A percentile compares a stretch with the other conserved stretches of the same genome.
These are phyloP conservation scores for Leucoptera coffeella DNA, from an alignment of 2,888 invertebrate species.

Conservation along the genomic window DNA sequence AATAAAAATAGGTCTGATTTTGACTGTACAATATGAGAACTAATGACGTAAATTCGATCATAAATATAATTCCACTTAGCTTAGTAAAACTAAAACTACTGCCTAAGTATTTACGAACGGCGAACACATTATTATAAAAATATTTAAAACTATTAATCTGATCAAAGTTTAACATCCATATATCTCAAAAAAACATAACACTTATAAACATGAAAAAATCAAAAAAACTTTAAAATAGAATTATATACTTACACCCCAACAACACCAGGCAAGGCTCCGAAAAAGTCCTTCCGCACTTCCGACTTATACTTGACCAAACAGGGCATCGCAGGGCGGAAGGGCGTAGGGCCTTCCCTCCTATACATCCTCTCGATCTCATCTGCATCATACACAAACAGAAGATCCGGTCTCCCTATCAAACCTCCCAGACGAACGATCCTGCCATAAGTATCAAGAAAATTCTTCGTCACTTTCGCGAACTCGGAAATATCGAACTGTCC, in stretches of 20 bases:
- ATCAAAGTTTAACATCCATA: too few relatives aligned
- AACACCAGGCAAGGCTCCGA: conserved; percentile 75
- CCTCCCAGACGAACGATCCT: conserved; percentile 72
- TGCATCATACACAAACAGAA: conserved; percentile 77
- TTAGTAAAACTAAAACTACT: too few relatives aligned
- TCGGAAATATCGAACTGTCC: conserved; percentile 71
- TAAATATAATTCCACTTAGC: too few relatives aligned
- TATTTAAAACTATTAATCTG: too few relatives aligned
- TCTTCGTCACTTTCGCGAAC: conserved; percentile 68
- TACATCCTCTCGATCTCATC: conserved; percentile 82
- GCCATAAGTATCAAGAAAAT: conserved; percentile 66
- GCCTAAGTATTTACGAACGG: too few relatives aligned
- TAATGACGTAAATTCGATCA: too few relatives aligned
- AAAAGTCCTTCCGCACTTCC: conserved; percentile 74
- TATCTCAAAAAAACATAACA: too few relatives aligned
- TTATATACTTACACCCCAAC: conserved; percentile 76
- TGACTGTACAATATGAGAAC: too few relatives aligned
- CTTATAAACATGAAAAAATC: too few relatives aligned
- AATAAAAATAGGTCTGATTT: too few relatives aligned
- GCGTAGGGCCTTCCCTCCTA: conserved; percentile 73
- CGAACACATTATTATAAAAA: too few relatives aligned
- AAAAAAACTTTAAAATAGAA: too few relatives aligned
- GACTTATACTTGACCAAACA: conserved; percentile 81
- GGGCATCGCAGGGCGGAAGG: conserved; percentile 81
- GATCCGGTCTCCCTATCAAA: conserved; percentile 72